Conservation (phyloP, 2,113 vertebrate species). For the Oreochromis spilurus region DNA sequence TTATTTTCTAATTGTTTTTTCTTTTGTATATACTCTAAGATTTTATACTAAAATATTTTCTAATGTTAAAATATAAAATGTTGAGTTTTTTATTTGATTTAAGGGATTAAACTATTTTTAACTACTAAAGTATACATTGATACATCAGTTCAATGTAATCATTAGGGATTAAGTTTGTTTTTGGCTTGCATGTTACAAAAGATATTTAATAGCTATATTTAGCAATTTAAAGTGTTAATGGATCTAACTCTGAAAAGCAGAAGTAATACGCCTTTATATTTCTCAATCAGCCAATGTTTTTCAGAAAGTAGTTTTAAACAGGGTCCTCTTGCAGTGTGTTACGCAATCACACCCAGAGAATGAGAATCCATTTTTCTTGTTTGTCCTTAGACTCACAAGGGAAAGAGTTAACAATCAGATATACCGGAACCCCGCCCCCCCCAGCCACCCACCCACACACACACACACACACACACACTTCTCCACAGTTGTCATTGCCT, state of each 20-base stretch:
- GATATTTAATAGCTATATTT: neutral
- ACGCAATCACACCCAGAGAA: neutral
- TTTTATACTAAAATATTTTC: neutral
- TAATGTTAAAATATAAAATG: neutral
- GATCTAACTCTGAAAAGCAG: neutral
- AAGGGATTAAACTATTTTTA: neutral
- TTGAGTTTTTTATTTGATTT: neutral
- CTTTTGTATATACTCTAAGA: neutral
- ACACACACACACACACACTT: neutral
- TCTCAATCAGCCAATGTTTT: neutral
- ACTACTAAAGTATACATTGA: neutral
- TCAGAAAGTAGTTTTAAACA: neutral
- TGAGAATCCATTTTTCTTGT: neutral
- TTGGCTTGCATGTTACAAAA: neutral
- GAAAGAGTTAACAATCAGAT: neutral
- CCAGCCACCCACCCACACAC: too few species aligned
- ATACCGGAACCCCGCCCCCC: neutral
- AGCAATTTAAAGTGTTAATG: neutral
- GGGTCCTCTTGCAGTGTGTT: neutral
- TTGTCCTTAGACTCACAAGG: neutral
- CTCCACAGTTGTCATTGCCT: neutral
- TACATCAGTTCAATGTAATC: neutral
- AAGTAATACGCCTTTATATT: neutral
- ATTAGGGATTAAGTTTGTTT: neutral
- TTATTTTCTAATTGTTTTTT: neutral